These are phyloP conservation scores for Tinamus major DNA, from an alignment of 2,797 vertebrate genomes.

Conservation along the genomic window DNA sequence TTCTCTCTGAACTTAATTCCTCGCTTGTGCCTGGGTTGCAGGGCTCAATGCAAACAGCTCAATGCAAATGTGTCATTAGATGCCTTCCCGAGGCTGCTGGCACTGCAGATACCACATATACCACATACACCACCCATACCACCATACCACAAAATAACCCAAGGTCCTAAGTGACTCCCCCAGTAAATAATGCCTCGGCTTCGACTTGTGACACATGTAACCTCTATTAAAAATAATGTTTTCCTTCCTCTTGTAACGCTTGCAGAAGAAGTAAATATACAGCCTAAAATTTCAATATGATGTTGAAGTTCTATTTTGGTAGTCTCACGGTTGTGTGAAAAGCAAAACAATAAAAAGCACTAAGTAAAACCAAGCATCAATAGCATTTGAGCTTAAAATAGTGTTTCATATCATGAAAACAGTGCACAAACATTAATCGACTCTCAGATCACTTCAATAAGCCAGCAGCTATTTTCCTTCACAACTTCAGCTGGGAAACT, in stretches of 20 bases:
- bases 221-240: neutral
- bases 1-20: neutral
- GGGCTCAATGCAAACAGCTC: neutral
- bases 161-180: neutral
- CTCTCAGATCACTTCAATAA: neutral
- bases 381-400: neutral
- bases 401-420: neutral
- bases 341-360: neutral
- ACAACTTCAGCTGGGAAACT: neutral
- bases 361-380: neutral
- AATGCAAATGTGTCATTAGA: neutral
- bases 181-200: neutral
- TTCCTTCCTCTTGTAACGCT: neutral
- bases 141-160: neutral
- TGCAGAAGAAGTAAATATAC: neutral
- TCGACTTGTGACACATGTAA: neutral
- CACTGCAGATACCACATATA: neutral
- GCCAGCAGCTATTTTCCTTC: neutral
- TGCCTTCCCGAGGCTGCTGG: neutral
- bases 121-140: too few species aligned
- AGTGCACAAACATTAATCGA: neutral
- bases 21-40: fast-evolving
- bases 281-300: neutral
- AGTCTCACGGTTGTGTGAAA: neutral
- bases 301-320: neutral